These are phyloP conservation scores for Mionectes olivaceus DNA, from an alignment of 2,797 vertebrate species.

Conservation along the genomic window DNA sequence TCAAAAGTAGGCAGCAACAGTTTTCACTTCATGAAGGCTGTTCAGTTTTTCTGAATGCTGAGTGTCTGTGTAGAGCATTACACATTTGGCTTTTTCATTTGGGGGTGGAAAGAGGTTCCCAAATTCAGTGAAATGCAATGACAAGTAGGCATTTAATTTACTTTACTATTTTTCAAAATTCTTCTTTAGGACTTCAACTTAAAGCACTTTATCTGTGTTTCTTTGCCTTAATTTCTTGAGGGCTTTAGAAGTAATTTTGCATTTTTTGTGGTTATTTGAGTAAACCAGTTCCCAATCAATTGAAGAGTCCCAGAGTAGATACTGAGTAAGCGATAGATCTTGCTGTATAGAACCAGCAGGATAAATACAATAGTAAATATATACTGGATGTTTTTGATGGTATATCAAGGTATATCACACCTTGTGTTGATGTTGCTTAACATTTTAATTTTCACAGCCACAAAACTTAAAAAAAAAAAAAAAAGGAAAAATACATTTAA, in stretches of 20 bases:
- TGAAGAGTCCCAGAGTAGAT: neutral
- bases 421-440: neutral
- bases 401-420: neutral
- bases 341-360: neutral
- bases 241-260: neutral
- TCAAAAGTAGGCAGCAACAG: neutral
- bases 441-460: neutral
- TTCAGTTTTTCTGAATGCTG: neutral
- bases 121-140: neutral
- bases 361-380: neutral
- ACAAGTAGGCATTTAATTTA: neutral
- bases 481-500: neutral
- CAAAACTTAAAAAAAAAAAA: neutral
- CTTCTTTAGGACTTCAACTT: neutral
- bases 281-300: neutral
- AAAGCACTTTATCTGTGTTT: neutral
- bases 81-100: neutral
- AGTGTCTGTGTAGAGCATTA: neutral
- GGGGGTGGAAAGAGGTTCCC: neutral
- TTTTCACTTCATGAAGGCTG: neutral
- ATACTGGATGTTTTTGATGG: neutral
- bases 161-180: neutral
- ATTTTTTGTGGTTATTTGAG: neutral
- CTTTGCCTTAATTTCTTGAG: neutral
- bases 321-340: neutral